Percentiles rank a stretch among this genome's conserved stretches.
phyloP scores from a whole-genome alignment of 1,140 invertebrate species.

The Pygmarrhopalites habei region DNA sequence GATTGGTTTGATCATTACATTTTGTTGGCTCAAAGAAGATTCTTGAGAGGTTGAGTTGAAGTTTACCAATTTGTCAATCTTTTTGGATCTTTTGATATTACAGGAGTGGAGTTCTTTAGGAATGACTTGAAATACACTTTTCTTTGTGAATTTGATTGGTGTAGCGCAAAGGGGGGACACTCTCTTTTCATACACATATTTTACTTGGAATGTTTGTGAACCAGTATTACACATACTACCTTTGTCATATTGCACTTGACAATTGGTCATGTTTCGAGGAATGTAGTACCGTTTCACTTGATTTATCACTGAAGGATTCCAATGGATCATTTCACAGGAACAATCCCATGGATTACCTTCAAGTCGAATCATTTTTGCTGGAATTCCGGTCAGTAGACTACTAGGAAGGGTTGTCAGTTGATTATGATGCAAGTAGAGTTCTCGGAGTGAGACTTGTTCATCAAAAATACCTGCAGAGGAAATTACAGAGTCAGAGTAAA shows the following conservation, averaged over 20 bases:
- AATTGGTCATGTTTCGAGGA: constrained; percentile 42
- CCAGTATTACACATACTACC: constrained; percentile 41
- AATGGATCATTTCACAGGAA: constrained; percentile 55
- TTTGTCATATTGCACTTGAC: constrained; percentile 44
- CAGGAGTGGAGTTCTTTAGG: constrained; percentile 44
- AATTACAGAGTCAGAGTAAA: no score
- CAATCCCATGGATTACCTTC: constrained; percentile 65
- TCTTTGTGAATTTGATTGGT: constrained; percentile 52
- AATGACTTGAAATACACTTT: constrained; percentile 55
- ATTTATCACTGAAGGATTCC: constrained; percentile 50
- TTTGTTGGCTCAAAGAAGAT: neutral
- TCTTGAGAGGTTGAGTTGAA: no score
- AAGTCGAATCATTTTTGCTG: constrained; percentile 51
- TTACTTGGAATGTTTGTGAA: constrained; percentile 12
- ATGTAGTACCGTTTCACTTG: constrained; percentile 44
- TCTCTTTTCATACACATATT: constrained; percentile 51
- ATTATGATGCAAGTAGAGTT: constrained; percentile 57
- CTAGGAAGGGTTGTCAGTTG: constrained; percentile 51
- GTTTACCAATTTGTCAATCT: neutral
- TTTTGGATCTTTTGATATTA: constrained; percentile 4
- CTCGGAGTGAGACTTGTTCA: constrained; percentile 51
- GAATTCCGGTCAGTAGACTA: constrained; percentile 50
- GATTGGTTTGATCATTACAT: neutral
- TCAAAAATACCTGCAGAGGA: constrained; percentile 58
- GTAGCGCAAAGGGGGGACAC: constrained; percentile 55